phyloP scores from a whole-genome alignment of 2,888 invertebrate genomes.

The Bunonema sp. region DNA sequence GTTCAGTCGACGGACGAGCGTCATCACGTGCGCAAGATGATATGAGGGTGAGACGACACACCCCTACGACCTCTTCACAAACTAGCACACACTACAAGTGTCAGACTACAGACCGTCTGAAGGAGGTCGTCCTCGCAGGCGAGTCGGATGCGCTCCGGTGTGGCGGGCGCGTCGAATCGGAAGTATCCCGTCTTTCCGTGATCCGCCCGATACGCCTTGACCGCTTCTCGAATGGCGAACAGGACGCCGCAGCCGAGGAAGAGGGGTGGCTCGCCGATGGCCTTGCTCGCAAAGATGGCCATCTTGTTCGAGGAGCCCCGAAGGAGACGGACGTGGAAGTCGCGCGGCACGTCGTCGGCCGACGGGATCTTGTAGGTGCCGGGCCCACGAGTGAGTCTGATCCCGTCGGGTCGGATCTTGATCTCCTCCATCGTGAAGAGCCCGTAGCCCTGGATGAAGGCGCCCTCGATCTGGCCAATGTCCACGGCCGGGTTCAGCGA shows the following conservation, averaged over 20 bases:
- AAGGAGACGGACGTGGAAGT: slow-evolving; percentile 77
- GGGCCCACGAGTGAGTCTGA: slow-evolving; percentile 65
- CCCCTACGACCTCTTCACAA: too few species aligned
- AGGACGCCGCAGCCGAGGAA: slow-evolving; percentile 73
- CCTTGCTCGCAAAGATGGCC: slow-evolving; percentile 66
- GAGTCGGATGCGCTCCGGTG: slow-evolving; percentile 72
- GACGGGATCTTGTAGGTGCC: slow-evolving; percentile 85
- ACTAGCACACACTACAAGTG: neutral
- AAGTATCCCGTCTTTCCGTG: slow-evolving; percentile 54
- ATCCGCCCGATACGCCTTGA: slow-evolving; percentile 63
- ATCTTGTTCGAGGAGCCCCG: slow-evolving; percentile 75
- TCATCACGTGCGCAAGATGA: too few species aligned
- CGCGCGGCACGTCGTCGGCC: slow-evolving; percentile 73
- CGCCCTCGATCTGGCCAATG: slow-evolving; percentile 89
- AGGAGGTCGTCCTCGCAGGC: slow-evolving; percentile 62
- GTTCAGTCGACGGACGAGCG: too few species aligned
- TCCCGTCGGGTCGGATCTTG: slow-evolving; percentile 69
- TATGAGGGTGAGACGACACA: too few species aligned
- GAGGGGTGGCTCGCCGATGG: slow-evolving; percentile 83
- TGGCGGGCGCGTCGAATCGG: slow-evolving; percentile 63
- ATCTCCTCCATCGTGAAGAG: slow-evolving; percentile 76
- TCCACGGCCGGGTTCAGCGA: slow-evolving; percentile 90
- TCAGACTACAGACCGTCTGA: slow-evolving; percentile 9
- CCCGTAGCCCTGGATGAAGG: slow-evolving; percentile 81
- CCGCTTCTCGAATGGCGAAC: slow-evolving; percentile 71